Conservation (phyloP, 2,113 vertebrate genomes). For the Platichthys flesus region DNA sequence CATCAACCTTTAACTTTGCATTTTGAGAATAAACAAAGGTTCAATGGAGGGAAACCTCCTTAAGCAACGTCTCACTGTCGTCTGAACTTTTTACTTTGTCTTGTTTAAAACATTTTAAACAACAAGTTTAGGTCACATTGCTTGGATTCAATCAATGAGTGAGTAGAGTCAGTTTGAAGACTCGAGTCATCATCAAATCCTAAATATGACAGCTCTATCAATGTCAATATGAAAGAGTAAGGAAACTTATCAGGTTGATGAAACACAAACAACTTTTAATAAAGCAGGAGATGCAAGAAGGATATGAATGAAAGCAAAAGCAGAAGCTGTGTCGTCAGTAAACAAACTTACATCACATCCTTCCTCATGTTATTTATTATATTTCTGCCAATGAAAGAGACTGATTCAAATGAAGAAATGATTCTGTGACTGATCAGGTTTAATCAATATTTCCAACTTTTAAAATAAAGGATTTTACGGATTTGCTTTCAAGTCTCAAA, state of each 20-base stretch:
- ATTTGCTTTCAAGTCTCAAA: neutral
- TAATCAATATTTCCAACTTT: neutral
- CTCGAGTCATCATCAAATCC: neutral
- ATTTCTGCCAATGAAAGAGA: neutral
- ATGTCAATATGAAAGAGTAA: neutral
- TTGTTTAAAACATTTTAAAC: too few relatives aligned
- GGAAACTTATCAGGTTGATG: neutral
- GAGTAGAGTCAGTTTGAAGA: too few relatives aligned
- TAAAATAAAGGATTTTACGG: neutral
- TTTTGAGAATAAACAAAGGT: neutral
- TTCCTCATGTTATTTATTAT: too few relatives aligned
- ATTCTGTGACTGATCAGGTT: neutral
- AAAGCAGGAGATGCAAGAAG: neutral
- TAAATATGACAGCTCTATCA: neutral
- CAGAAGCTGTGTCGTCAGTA: too few relatives aligned
- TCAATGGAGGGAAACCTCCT: neutral
- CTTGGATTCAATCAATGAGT: neutral
- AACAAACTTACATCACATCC: neutral
- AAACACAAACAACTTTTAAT: neutral
- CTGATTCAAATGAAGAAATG: neutral
- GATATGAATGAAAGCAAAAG: too few relatives aligned
- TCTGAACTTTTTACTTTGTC: too few relatives aligned
- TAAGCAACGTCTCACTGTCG: too few relatives aligned
- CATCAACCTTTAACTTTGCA: neutral
- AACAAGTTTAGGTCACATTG: too few relatives aligned